Evolutionary conservation across 64 coral and sea anemone species (phyloP).

Genomic region (Dendronephthya gigantea): DNA sequence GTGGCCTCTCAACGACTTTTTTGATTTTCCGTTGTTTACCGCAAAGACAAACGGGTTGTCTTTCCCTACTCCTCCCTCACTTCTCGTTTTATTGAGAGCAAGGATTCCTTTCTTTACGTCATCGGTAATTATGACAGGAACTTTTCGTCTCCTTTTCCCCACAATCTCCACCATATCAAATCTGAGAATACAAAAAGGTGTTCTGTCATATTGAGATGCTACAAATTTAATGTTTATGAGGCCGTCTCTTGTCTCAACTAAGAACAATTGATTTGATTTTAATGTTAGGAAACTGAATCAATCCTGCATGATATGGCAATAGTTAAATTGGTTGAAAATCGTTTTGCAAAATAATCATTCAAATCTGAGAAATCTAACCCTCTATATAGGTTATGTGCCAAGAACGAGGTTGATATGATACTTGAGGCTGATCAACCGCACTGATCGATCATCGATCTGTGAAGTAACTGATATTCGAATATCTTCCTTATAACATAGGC

Average conservation of each 20-base stretch:
- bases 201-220: not conserved
- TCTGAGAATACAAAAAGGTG: not conserved
- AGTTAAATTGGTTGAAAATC: too few relatives aligned
- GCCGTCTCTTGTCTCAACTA: not conserved
- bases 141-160: constrained; percentile 15
- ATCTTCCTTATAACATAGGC: not conserved
- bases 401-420: too few relatives aligned
- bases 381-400: too few relatives aligned
- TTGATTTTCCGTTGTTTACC: not conserved
- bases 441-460: too few relatives aligned
- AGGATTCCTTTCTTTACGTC: constrained; percentile 15
- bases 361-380: too few relatives aligned
- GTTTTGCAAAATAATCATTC: too few relatives aligned
- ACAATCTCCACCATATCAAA: constrained; percentile 44
- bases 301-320: too few relatives aligned
- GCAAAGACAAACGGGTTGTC: constrained; percentile 39
- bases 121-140: constrained; percentile 18
- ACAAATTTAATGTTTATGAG: not conserved
- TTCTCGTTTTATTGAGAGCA: not conserved
- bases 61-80: not conserved
- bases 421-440: too few relatives aligned
- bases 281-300: too few relatives aligned
- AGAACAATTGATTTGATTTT: too few relatives aligned
- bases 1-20: not conserved
- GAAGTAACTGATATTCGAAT: not conserved